These are phyloP conservation scores for Oxytorus armatus DNA, from an alignment of 2,888 invertebrate genomes.

Conservation along the genomic window DNA sequence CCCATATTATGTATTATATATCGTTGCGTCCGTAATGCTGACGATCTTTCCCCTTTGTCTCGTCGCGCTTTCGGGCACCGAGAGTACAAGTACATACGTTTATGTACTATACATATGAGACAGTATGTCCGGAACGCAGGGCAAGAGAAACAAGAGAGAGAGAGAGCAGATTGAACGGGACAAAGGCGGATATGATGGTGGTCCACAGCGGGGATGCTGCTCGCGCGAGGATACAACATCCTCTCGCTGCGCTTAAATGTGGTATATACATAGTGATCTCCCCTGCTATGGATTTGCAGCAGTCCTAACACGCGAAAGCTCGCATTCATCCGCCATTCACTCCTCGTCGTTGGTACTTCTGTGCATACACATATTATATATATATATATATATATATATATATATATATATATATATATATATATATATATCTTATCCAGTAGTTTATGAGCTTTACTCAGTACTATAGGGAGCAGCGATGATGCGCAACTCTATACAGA, in stretches of 20 bases:
- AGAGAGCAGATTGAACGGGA: constrained; percentile 44
- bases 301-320: constrained; percentile 52
- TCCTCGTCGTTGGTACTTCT: constrained; percentile 29
- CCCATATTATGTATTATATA: constrained; percentile 11
- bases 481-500: constrained; percentile 4
- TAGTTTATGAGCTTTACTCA: constrained; percentile 51
- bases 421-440: too few relatives aligned
- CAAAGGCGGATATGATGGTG: constrained; percentile 57
- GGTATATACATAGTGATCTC: constrained; percentile 10
- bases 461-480: constrained; percentile 19
- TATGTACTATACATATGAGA: constrained; percentile 16
- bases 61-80: constrained; percentile 31
- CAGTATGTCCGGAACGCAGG: constrained; percentile 58
- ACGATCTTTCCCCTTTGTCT: constrained; percentile 62
- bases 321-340: constrained; percentile 48
- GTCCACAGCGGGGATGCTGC: constrained; percentile 25
- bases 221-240: constrained; percentile 40
- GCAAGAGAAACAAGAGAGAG: constrained; percentile 20
- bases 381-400: too few relatives aligned
- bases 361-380: constrained; percentile 8
- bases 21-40: constrained; percentile 47
- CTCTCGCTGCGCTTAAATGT: background rate
- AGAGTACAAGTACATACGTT: constrained; percentile 36
- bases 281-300: constrained; percentile 43
- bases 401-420: too few relatives aligned